These are phyloP conservation scores for Drosophila melanosoma DNA, from an alignment of 2,888 invertebrate genomes.

Conservation along the genomic window DNA sequence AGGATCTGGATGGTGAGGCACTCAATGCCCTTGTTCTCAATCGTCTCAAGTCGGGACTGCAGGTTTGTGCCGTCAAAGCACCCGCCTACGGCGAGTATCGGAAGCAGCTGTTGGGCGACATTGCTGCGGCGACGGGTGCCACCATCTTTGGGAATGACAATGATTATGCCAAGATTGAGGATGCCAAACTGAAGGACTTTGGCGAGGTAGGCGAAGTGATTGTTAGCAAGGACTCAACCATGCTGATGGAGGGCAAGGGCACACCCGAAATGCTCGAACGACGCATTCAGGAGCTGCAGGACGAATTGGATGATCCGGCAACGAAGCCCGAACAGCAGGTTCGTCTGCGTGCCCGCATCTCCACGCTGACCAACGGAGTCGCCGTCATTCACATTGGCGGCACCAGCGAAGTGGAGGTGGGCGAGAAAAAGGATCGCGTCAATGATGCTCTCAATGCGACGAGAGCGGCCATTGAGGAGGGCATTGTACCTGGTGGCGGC, in stretches of 20 bases:
- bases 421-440: constrained; percentile 97
- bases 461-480: constrained; percentile 97
- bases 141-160: constrained; percentile 97
- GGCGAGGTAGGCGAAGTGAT: constrained; percentile 95
- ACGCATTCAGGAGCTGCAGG: constrained; percentile 92
- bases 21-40: constrained; percentile 96
- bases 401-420: constrained; percentile 95
- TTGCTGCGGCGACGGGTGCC: constrained; percentile 96
- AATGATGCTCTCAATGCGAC: constrained; percentile 98
- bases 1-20: constrained; percentile 98
- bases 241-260: constrained; percentile 90
- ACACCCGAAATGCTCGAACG: constrained; percentile 91
- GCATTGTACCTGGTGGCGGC: constrained; percentile 98
- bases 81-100: constrained; percentile 98
- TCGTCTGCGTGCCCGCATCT: constrained; percentile 95
- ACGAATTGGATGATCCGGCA: constrained; percentile 93
- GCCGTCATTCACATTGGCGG: constrained; percentile 94
- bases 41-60: constrained; percentile 95
- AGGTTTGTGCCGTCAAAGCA: constrained; percentile 97
- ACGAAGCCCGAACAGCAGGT: constrained; percentile 97
- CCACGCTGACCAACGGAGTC: constrained; percentile 94
- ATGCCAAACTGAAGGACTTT: constrained; percentile 91
- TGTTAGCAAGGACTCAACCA: constrained; percentile 97
- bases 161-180: constrained; percentile 94
- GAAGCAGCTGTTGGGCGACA: constrained; percentile 95